Percentiles rank a stretch among this genome's conserved stretches.
phyloP scores from a whole-genome alignment of 2,113 vertebrate genomes.

The Pelusios castaneus region DNA sequence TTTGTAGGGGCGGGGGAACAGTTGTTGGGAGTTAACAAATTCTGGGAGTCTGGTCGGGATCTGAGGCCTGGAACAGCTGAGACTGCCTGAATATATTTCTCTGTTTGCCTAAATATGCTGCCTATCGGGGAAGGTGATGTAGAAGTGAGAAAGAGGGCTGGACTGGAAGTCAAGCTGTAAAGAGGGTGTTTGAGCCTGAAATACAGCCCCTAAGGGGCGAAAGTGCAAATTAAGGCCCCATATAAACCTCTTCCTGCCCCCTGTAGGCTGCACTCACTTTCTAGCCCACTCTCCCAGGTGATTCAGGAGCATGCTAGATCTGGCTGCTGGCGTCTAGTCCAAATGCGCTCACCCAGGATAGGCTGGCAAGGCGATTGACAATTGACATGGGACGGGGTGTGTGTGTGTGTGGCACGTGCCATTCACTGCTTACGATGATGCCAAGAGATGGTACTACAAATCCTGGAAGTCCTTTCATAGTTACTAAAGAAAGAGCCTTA shows the following conservation, averaged over 20 bases:
- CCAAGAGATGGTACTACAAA: background rate
- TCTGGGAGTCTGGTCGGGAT: constrained; percentile 54
- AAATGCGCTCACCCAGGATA: background rate
- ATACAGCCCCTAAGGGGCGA: background rate
- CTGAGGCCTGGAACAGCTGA: constrained; percentile 63
- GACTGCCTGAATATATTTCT: constrained; percentile 6
- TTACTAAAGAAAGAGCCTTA: background rate
- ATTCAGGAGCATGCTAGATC: background rate
- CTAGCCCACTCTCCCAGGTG: background rate
- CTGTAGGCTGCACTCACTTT: background rate
- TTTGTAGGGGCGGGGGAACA: constrained; percentile 70
- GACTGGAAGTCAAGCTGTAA: accelerated
- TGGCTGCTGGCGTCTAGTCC: background rate
- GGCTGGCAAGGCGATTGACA: accelerated
- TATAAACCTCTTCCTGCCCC: accelerated
- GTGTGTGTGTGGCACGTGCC: background rate
- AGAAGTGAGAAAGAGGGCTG: background rate
- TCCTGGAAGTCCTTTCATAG: background rate
- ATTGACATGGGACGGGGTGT: background rate
- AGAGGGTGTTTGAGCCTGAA: background rate
- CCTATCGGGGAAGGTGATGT: background rate
- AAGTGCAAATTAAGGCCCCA: background rate
- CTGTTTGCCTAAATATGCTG: background rate
- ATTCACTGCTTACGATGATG: background rate
- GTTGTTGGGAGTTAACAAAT: constrained; percentile 59